Conservation (phyloP, 23 tunicate species). For the Halocynthia aurantium region DNA sequence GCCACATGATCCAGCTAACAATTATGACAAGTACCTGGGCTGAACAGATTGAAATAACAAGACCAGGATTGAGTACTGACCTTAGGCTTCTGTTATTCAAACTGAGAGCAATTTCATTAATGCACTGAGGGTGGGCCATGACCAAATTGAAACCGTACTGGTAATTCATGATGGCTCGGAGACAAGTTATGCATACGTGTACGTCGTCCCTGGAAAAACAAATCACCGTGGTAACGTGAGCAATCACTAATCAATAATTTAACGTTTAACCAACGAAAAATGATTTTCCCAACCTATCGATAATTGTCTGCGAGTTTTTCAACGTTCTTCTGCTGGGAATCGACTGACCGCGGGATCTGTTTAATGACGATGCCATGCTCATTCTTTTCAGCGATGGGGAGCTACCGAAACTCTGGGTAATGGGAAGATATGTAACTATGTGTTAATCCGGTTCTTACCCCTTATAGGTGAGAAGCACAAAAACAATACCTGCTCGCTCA, state of each 20-base stretch:
- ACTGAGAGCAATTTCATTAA: slow-evolving; percentile 79
- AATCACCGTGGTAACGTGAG: not conserved
- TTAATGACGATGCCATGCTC: slow-evolving; percentile 20
- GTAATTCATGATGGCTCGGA: slow-evolving; percentile 94
- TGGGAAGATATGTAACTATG: too few species aligned
- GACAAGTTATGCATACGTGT: slow-evolving; percentile 90
- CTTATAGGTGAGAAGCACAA: too few species aligned
- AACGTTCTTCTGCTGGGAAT: slow-evolving; percentile 75
- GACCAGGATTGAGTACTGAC: slow-evolving; percentile 14
- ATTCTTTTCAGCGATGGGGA: slow-evolving; percentile 16
- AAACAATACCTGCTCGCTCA: not conserved
- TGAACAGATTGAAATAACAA: slow-evolving; percentile 1
- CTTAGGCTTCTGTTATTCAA: slow-evolving; percentile 71
- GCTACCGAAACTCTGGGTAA: slow-evolving; percentile 14
- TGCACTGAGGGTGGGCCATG: slow-evolving; percentile 85
- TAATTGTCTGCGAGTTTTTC: slow-evolving; percentile 71
- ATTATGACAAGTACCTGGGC: not conserved
- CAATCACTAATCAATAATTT: not conserved
- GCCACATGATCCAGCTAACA: too few species aligned
- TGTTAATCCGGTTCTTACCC: too few species aligned
- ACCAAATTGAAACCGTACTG: slow-evolving; percentile 94
- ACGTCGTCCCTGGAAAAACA: slow-evolving; percentile 85
- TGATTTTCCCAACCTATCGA: slow-evolving; percentile 48
- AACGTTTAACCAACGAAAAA: not conserved
- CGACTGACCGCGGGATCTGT: slow-evolving; percentile 34